These are phyloP conservation scores for Charanyca ferruginea DNA, from an alignment of 2,888 invertebrate genomes.

Conservation along the genomic window DNA sequence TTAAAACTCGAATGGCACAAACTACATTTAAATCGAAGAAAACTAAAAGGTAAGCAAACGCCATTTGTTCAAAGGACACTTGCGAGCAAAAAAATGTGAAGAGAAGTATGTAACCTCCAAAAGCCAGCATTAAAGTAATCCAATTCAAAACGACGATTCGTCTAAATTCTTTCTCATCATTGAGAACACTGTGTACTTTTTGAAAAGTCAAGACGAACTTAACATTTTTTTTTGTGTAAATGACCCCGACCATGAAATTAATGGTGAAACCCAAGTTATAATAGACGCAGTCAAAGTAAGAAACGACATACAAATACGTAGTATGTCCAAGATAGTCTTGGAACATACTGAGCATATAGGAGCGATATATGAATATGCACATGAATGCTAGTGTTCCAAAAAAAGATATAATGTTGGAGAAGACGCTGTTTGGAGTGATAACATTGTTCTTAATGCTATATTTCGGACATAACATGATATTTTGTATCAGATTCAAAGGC, in stretches of 20 bases:
- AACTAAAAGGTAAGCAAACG: too few relatives aligned
- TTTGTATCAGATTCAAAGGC: background rate
- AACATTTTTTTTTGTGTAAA: background rate
- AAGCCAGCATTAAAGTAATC: background rate
- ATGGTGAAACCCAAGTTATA: background rate
- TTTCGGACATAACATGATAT: background rate
- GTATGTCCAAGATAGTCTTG: background rate
- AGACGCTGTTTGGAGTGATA: background rate
- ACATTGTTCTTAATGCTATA: background rate
- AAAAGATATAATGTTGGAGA: background rate
- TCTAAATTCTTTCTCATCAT: background rate
- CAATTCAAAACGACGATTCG: background rate
- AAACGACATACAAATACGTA: background rate
- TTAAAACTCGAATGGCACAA: too few relatives aligned
- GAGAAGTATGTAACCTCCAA: background rate
- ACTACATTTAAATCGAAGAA: too few relatives aligned
- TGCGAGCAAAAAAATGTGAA: background rate
- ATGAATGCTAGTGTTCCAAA: background rate
- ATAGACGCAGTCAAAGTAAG: background rate
- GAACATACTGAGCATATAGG: background rate
- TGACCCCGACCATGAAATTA: background rate
- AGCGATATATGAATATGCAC: background rate
- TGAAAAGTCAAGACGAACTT: background rate
- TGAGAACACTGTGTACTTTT: background rate
- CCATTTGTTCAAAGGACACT: background rate